phyloP scores from a whole-genome alignment of 2,797 vertebrate genomes.

The Austrolebias charrua region DNA sequence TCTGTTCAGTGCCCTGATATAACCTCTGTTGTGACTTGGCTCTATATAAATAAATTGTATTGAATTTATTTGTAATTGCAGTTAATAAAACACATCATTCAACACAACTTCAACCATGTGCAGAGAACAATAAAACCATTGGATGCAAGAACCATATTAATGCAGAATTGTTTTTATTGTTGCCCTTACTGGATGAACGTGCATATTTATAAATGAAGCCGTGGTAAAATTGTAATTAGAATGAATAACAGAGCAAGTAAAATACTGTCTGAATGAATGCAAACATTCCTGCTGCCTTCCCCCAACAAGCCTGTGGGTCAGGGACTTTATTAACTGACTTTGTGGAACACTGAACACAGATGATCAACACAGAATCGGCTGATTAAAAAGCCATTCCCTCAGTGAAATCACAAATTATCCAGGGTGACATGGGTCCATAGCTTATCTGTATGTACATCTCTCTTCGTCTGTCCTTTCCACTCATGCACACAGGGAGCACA shows the following conservation, averaged over 20 bases:
- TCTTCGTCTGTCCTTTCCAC: slow-evolving; percentile 22
- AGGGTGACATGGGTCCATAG: slow-evolving; percentile 48
- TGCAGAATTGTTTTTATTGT: too few relatives aligned
- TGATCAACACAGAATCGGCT: slow-evolving; percentile 56
- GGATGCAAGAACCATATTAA: too few relatives aligned
- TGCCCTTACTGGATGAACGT: background rate
- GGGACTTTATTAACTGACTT: slow-evolving; percentile 63
- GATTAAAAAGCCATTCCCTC: slow-evolving; percentile 66
- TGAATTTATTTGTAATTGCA: too few relatives aligned
- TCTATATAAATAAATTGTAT: too few relatives aligned
- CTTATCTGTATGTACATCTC: slow-evolving; percentile 32
- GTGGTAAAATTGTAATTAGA: background rate
- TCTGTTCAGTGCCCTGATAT: too few relatives aligned
- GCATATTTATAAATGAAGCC: too few relatives aligned
- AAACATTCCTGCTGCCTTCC: slow-evolving; percentile 23
- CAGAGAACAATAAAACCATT: too few relatives aligned
- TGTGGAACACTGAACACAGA: slow-evolving; percentile 49
- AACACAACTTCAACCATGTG: too few relatives aligned
- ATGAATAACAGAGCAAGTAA: slow-evolving; percentile 3
- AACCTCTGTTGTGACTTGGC: too few relatives aligned
- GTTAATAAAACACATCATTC: background rate
- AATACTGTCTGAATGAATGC: slow-evolving; percentile 3
- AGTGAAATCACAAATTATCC: slow-evolving; percentile 63
- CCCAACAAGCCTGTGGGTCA: slow-evolving; percentile 46
- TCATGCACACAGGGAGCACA: slow-evolving; percentile 14